These are phyloP conservation scores for Drosophila fuyamai DNA, from an alignment of 1,140 invertebrate species.

Conservation along the genomic window DNA sequence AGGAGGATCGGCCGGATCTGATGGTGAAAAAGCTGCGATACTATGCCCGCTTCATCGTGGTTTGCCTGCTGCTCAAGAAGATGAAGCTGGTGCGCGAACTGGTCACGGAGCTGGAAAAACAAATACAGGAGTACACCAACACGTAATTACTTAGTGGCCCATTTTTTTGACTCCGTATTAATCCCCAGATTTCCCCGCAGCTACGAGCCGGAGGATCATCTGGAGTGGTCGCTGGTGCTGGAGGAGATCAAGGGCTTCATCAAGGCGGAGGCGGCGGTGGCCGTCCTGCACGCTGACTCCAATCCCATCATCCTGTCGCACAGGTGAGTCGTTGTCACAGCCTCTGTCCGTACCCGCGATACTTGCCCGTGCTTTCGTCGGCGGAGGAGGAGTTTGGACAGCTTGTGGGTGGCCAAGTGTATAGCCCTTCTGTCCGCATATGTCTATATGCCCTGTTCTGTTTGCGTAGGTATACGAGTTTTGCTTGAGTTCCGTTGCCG, in stretches of 20 bases:
- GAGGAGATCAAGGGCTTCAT: conserved; percentile 98
- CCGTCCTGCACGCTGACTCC: conserved; percentile 94
- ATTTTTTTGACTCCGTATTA: conserved; percentile 24
- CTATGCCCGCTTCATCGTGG: conserved; percentile 98
- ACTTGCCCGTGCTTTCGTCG: conserved; percentile 84
- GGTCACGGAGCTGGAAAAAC: conserved; percentile 95
- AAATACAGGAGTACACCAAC: conserved; percentile 96
- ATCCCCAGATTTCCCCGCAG: conserved; percentile 50
- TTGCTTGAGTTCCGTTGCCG: conserved; percentile 71
- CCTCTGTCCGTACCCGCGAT: conserved; percentile 39
- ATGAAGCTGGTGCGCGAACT: conserved; percentile 97
- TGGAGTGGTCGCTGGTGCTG: conserved; percentile 97
- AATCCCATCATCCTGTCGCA: conserved; percentile 93
- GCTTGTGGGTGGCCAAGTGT: conserved; percentile 64
- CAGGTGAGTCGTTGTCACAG: conserved; percentile 86
- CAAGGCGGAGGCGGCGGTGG: conserved; percentile 95
- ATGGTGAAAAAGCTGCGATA: conserved; percentile 99
- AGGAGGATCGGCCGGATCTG: conserved; percentile 97
- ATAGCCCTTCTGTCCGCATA: conserved; percentile 39
- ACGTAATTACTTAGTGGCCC: conserved; percentile 85
- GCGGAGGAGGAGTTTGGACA: conserved; percentile 82
- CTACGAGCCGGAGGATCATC: conserved; percentile 98
- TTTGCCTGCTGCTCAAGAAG: conserved; percentile 96
- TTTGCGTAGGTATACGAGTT: conserved; percentile 78
- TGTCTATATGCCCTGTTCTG: conserved; percentile 50